A percentile compares a stretch with the other conserved stretches of the same genome.
Conservation (phyloP, 1,140 invertebrate genomes). For the Drosophila pallidifrons region DNA sequence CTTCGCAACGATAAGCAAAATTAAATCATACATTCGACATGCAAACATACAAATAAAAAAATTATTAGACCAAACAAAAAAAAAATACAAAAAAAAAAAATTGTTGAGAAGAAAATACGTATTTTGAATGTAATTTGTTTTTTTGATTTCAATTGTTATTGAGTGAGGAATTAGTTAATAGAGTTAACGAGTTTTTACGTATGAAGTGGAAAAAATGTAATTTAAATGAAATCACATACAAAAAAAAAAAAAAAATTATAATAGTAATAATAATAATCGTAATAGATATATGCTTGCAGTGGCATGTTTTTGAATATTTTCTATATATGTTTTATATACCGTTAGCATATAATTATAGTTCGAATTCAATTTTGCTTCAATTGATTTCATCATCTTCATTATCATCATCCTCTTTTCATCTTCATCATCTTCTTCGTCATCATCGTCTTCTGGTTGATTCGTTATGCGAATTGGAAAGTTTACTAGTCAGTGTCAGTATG, state of each 20-base stretch:
- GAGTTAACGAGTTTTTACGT: constrained; percentile 8
- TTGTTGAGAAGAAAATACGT: constrained; percentile 25
- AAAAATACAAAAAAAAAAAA: constrained; percentile 26
- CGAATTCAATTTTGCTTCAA: constrained; percentile 43
- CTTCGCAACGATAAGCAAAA: constrained; percentile 24
- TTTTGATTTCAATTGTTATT: constrained; percentile 22
- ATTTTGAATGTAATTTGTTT: constrained; percentile 17
- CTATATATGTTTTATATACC: constrained; percentile 50
- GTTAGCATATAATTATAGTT: constrained; percentile 51
- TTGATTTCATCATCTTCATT: constrained; percentile 14
- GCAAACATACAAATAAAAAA: constrained; percentile 45
- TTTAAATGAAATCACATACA: background rate
- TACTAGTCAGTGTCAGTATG: constrained; percentile 35
- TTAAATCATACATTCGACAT: constrained; percentile 45
- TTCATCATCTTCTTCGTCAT: background rate
- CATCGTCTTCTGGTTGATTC: constrained; percentile 35
- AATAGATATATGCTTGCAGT: constrained; percentile 45
- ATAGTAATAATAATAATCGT: constrained; percentile 1
- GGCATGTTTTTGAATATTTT: constrained; percentile 50
- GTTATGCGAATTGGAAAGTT: constrained; percentile 59
- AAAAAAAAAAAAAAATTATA: background rate
- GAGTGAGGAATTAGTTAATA: constrained; percentile 1
- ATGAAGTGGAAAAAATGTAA: background rate
- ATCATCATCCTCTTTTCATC: background rate
- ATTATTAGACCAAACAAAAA: constrained; percentile 10